Conservation (phyloP, 2,888 invertebrate species). For the Epistrophe eligans region DNA sequence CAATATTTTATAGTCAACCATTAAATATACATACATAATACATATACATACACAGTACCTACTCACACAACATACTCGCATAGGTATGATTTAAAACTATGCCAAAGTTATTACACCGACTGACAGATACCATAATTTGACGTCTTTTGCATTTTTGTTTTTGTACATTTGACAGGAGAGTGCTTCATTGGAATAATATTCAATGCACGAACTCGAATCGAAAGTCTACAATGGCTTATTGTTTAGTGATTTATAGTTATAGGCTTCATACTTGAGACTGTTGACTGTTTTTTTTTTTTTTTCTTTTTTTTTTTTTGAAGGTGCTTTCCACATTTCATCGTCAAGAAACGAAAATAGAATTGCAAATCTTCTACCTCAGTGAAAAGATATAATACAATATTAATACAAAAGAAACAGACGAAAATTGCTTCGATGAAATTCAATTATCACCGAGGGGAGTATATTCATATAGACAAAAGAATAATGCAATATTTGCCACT, state of each 20-base stretch:
- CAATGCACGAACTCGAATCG: slow-evolving; percentile 64
- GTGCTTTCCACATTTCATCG: slow-evolving; percentile 18
- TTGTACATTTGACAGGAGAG: slow-evolving; percentile 28
- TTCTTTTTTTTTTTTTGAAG: slow-evolving; percentile 9
- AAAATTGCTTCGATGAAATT: neutral
- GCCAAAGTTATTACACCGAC: slow-evolving; percentile 62
- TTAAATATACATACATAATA: neutral
- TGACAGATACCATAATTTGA: slow-evolving; percentile 63
- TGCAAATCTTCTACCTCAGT: slow-evolving; percentile 3
- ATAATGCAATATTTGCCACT: neutral
- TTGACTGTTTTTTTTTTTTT: slow-evolving; percentile 3
- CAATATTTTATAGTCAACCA: slow-evolving; percentile 44
- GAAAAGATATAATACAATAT: neutral
- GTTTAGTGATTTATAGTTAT: slow-evolving; percentile 55
- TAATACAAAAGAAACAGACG: neutral
- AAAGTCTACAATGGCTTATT: slow-evolving; percentile 63
- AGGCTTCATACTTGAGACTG: slow-evolving; percentile 16
- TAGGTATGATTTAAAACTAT: slow-evolving; percentile 50
- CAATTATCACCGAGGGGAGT: neutral
- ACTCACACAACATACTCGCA: slow-evolving; percentile 4
- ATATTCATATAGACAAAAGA: neutral
- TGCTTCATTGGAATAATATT: slow-evolving; percentile 51
- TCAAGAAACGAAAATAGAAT: slow-evolving; percentile 11
- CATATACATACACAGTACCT: neutral
- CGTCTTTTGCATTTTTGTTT: slow-evolving; percentile 33